phyloP scores from a whole-genome alignment of 2,113 vertebrate genomes.

The Tupaia tana region DNA sequence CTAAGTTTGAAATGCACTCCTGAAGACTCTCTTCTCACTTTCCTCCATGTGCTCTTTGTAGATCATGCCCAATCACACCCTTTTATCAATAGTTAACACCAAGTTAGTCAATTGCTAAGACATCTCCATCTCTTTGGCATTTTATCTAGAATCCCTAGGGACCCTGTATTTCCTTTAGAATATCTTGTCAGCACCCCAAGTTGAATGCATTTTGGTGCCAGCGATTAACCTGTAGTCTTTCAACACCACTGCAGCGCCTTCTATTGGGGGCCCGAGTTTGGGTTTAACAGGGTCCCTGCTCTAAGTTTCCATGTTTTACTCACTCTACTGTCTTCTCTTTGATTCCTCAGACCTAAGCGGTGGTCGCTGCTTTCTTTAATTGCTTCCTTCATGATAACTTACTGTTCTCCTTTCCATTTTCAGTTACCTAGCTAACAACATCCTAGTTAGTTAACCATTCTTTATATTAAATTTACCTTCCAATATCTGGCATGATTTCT shows the following conservation, averaged over 20 bases:
- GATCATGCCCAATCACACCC: not conserved
- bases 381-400: not conserved
- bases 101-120: not conserved
- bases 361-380: not conserved
- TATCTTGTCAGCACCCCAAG: not conserved
- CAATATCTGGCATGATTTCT: not conserved
- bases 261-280: not conserved
- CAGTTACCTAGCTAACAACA: constrained; percentile 22
- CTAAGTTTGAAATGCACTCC: not conserved
- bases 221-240: not conserved
- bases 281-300: not conserved
- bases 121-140: not conserved
- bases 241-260: not conserved
- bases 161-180: not conserved
- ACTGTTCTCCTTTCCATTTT: constrained; percentile 3
- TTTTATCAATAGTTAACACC: not conserved
- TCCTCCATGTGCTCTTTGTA: not conserved
- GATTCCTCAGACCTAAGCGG: not conserved
- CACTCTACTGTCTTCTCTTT: not conserved
- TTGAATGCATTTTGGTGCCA: not conserved
- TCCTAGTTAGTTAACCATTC: not conserved
- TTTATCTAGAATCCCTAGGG: not conserved
- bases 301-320: not conserved
- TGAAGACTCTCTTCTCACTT: not conserved
- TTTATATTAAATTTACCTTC: constrained; percentile 44